Conservation (phyloP, 2,888 invertebrate species). For the Yponomeuta malinellus region DNA sequence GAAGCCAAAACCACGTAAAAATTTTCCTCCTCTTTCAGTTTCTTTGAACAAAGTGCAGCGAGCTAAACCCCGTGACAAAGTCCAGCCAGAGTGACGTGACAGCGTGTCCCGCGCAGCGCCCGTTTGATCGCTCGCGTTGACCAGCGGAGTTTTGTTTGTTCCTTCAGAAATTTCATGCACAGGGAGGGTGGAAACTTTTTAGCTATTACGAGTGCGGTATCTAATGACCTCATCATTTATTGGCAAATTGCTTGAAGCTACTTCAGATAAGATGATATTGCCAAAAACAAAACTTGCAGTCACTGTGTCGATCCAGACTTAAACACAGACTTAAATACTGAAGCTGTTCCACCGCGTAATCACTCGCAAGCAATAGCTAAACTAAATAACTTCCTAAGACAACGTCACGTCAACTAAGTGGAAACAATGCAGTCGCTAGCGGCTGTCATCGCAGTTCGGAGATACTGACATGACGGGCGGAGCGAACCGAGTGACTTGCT, state of each 20-base stretch:
- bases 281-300: not conserved
- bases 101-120: conserved; percentile 1
- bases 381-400: conserved; percentile 21
- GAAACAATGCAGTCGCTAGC: conserved; percentile 56
- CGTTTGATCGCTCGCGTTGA: conserved; percentile 12
- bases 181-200: not conserved
- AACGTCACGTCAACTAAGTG: conserved; percentile 25
- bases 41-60: not conserved
- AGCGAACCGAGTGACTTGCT: conserved; percentile 12
- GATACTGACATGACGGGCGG: conserved; percentile 47
- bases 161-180: not conserved
- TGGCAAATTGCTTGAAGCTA: not conserved
- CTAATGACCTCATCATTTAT: not conserved
- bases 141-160: conserved; percentile 3
- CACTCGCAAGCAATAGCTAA: conserved; percentile 1
- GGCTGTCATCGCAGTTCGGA: conserved; percentile 56
- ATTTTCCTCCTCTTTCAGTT: not conserved
- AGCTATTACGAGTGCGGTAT: not conserved
- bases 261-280: not conserved
- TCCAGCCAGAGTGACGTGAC: conserved; percentile 7
- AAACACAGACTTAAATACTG: not conserved
- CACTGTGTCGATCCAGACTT: not conserved
- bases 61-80: conserved; percentile 2
- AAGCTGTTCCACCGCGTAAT: not conserved
- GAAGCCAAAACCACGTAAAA: not conserved